A percentile compares a stretch with the other conserved stretches of the same genome.
Conservation (phyloP, 1,140 invertebrate species). For the Drosophila tristis region DNA sequence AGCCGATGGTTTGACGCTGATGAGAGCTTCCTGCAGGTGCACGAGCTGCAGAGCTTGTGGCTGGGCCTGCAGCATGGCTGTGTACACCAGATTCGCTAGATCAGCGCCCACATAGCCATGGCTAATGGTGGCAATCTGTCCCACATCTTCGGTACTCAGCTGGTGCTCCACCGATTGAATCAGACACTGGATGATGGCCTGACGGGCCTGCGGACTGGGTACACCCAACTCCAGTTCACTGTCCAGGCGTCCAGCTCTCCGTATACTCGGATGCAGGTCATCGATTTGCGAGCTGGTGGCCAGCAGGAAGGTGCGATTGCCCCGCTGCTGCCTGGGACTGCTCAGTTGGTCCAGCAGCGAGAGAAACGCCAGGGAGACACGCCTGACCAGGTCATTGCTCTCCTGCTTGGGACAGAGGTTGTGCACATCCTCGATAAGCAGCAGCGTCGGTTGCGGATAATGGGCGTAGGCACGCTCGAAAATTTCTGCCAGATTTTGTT, state of each 20-base stretch:
- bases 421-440: constrained; percentile 93
- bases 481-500: constrained; percentile 87
- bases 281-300: constrained; percentile 87
- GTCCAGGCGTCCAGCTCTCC: constrained; percentile 92
- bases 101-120: constrained; percentile 96
- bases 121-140: constrained; percentile 88
- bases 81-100: constrained; percentile 89
- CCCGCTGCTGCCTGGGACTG: constrained; percentile 65
- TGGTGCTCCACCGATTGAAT: constrained; percentile 86
- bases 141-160: constrained; percentile 86
- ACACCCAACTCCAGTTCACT: constrained; percentile 94
- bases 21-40: constrained; percentile 88
- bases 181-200: constrained; percentile 88
- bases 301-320: constrained; percentile 88
- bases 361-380: constrained; percentile 88
- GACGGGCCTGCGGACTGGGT: constrained; percentile 88
- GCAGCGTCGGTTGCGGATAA: constrained; percentile 88
- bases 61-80: constrained; percentile 86
- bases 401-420: constrained; percentile 89
- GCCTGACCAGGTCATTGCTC: constrained; percentile 89
- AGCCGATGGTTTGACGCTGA: constrained; percentile 91
- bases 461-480: constrained; percentile 89
- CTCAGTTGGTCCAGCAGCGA: constrained; percentile 89
- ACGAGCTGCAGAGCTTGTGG: constrained; percentile 70
- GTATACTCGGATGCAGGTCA: constrained; percentile 88